phyloP scores from a whole-genome alignment of 2,797 vertebrate genomes.

The Paguma larvata region DNA sequence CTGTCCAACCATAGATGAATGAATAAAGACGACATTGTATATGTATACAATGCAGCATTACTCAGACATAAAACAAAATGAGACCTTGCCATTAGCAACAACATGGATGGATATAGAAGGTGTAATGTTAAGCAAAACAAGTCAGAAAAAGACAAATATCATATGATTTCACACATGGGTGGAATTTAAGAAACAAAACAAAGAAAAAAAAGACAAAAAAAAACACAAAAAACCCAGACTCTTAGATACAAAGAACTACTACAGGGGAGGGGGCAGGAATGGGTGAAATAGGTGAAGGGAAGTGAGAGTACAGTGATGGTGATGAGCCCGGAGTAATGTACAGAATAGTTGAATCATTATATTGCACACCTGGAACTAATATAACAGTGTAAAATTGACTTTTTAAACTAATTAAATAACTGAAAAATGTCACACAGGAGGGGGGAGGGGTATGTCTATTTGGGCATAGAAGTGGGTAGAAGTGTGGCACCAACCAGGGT shows the following conservation, averaged over 20 bases:
- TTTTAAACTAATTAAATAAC: neutral
- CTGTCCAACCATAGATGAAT: neutral
- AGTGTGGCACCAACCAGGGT: neutral
- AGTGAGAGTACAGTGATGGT: neutral
- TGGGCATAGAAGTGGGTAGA: neutral
- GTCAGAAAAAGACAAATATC: neutral
- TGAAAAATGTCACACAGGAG: neutral
- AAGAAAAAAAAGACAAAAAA: neutral
- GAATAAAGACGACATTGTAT: neutral
- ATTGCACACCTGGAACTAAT: neutral
- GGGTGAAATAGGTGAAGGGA: neutral
- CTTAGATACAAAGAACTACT: neutral
- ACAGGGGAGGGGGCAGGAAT: neutral
- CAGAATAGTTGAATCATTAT: neutral
- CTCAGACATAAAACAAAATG: neutral
- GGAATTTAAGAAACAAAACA: neutral
- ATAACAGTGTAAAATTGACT: neutral
- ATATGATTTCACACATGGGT: neutral
- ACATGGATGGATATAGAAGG: neutral
- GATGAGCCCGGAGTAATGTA: neutral
- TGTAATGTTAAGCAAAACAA: neutral
- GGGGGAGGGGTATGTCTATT: neutral
- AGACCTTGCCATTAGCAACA: neutral
- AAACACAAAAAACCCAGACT: accelerated
- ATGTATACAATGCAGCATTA: neutral